These are phyloP conservation scores for Delia radicum DNA, from an alignment of 1,140 invertebrate species.

Conservation along the genomic window DNA sequence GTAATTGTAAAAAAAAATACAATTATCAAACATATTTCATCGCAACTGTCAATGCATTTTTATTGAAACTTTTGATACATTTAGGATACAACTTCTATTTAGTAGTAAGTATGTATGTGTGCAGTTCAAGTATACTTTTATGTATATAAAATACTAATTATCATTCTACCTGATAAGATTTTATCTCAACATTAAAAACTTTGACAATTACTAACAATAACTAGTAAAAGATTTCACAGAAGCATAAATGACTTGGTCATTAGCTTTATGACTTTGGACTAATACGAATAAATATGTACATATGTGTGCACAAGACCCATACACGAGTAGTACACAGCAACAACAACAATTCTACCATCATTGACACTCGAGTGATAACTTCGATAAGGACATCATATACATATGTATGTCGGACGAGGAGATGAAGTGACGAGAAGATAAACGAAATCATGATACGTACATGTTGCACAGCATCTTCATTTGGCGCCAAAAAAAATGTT, in stretches of 20 bases:
- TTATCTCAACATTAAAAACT: neutral
- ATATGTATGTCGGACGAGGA: too few species aligned
- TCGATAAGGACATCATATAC: neutral
- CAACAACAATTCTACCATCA: neutral
- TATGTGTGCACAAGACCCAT: neutral
- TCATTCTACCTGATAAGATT: neutral
- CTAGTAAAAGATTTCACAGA: neutral
- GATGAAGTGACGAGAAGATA: neutral
- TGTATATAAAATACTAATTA: neutral
- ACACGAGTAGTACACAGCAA: neutral
- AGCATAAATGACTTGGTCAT: neutral
- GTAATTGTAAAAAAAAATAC: too few species aligned
- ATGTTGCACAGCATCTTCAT: neutral
- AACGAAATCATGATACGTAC: neutral
- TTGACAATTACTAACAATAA: conserved; percentile 5
- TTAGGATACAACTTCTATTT: too few species aligned
- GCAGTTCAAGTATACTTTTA: neutral
- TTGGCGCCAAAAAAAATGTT: neutral
- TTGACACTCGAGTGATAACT: neutral
- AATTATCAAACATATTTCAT: too few species aligned
- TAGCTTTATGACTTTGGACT: neutral
- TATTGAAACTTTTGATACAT: too few species aligned
- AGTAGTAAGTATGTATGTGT: too few species aligned
- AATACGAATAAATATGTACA: neutral
- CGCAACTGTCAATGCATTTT: too few species aligned